Evolutionary conservation across 2,888 invertebrate genomes (phyloP), one percentile per base, ranked within the genome.

Genomic region (Eurytoma californica): DNA sequence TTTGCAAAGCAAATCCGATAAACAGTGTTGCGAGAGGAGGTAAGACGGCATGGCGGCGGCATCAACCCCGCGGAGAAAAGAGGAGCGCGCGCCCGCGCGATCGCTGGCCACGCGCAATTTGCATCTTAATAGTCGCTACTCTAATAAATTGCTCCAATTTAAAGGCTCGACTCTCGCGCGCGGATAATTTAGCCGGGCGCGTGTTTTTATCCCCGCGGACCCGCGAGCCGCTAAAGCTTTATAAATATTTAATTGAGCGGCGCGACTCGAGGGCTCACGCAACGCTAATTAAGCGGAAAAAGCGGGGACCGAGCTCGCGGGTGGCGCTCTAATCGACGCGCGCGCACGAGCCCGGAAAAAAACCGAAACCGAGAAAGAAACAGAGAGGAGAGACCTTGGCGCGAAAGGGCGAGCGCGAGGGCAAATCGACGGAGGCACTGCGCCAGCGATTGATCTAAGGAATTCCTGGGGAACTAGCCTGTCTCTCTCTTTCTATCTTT

Each of bases 121-220:
- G 66, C 65, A 77, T 77, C 49, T 77, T 77, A 77, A 77, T 67
- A 53, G 72, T n/a, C 49, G 39, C 30, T 47, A 24, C 67, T 4
- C 16, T 61, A 69, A 76, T 69, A 76, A 80, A 76, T 80, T 47
- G 63, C 80, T 58, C 72, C 57, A 58, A 72, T 80, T 80, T 55
- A 60, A 63, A 61, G 5, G 16, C 60, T 30, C n/a, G 39, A 39
- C 9, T 39, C 39, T 39, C 69, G 49, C 55, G 49, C 53, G 30
- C 57, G 72, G 58, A 69, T 79, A 74, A 78, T 72, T 53, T 49
- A 39, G 7, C 39, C 69, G 9, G 18, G 20, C 28, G 65, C 14
- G 24, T 18, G n/a, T 68, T 24, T 18, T 39, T 16, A 18, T 20
- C 16, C 20, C 2, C 18, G 53, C 28, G 5, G 9, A 16, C 24